Percentiles rank a stretch among this genome's conserved stretches.
These are phyloP conservation scores for Paracentrotus lividus DNA, from an alignment of 53 echinoderm and acorn worm genomes.

Conservation along the genomic window DNA sequence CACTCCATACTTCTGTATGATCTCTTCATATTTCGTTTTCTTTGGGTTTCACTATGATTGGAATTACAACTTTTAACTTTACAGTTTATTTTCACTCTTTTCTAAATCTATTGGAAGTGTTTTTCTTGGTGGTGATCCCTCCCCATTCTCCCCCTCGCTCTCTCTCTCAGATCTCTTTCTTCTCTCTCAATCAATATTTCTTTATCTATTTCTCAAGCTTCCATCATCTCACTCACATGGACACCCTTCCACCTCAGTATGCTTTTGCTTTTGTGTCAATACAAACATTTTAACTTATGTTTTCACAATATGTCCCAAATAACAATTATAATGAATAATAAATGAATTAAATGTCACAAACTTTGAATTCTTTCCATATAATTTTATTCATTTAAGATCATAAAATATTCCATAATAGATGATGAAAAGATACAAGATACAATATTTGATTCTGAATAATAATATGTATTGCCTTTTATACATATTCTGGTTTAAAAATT, in stretches of 20 bases:
- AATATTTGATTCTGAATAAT: constrained; percentile 1
- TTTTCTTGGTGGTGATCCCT: neutral
- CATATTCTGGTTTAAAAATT: neutral
- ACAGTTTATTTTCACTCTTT: no score
- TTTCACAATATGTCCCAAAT: neutral
- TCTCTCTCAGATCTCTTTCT: neutral
- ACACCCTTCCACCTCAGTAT: no score
- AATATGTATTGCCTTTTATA: constrained; percentile 35
- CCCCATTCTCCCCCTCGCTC: neutral
- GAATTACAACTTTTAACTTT: no score
- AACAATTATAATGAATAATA: neutral
- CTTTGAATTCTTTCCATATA: neutral
- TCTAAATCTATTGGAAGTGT: no score
- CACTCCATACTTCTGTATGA: no score
- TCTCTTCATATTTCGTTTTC: neutral
- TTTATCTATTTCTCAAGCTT: neutral
- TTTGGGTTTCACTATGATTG: neutral
- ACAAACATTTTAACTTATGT: neutral
- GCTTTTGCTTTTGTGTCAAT: neutral
- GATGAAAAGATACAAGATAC: constrained; percentile 11
- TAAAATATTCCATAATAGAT: constrained; percentile 17
- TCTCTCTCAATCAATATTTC: neutral
- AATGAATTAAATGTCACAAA: neutral
- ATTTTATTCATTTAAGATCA: constrained; percentile 23
- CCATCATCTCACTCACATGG: neutral